phyloP scores from a whole-genome alignment of 2,113 vertebrate genomes.

The Sigmodon hispidus region DNA sequence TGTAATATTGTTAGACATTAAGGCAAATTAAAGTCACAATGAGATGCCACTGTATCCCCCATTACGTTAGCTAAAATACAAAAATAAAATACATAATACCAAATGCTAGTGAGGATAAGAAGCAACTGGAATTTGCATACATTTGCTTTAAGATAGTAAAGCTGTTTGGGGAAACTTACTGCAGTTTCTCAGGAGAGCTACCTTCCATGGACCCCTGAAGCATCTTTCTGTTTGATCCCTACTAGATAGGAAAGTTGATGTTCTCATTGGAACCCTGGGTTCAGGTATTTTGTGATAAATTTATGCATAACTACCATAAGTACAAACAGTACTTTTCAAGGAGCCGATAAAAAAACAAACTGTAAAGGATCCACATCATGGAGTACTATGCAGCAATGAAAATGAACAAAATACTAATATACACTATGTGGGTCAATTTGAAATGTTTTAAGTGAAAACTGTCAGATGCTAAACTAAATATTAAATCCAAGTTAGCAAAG shows the following conservation, averaged over 20 bases:
- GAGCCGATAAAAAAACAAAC: background rate
- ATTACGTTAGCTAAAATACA: background rate
- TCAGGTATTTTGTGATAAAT: background rate
- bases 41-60: background rate
- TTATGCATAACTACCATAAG: background rate
- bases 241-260: background rate
- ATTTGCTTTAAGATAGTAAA: background rate
- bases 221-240: background rate
- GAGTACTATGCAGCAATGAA: background rate
- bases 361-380: rapidly evolving
- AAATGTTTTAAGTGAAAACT: background rate
- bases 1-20: background rate
- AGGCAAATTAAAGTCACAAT: background rate
- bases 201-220: background rate
- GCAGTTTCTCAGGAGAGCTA: background rate
- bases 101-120: background rate
- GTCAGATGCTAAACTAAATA: background rate
- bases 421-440: rapidly evolving
- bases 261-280: background rate
- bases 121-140: background rate
- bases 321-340: background rate
- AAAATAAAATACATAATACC: background rate
- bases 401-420: background rate
- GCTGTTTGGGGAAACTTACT: too few species aligned
- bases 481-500: background rate